phyloP scores from a whole-genome alignment of 1,140 invertebrate genomes.

The Nymphalis io region DNA sequence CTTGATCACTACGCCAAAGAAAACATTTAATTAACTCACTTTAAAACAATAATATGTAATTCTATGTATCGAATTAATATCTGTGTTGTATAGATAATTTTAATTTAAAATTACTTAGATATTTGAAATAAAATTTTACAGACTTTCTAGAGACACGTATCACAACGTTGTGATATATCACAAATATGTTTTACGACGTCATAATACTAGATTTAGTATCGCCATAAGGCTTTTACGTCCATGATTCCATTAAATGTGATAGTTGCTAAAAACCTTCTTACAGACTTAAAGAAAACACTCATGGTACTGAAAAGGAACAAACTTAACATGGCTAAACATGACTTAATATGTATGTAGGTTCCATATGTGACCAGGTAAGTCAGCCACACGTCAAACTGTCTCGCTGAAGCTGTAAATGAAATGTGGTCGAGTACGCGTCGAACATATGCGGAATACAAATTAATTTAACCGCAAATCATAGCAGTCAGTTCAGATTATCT shows the following conservation, averaged over 20 bases:
- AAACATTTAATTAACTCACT: too few relatives aligned
- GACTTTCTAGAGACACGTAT: background rate
- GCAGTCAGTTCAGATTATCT: background rate
- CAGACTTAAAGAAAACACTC: background rate
- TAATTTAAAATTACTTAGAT: too few relatives aligned
- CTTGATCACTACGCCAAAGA: too few relatives aligned
- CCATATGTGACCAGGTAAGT: background rate
- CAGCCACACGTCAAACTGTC: background rate
- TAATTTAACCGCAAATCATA: background rate
- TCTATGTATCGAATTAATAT: too few relatives aligned
- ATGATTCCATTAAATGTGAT: conserved; percentile 21
- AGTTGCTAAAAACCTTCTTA: background rate
- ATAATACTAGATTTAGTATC: conserved; percentile 22
- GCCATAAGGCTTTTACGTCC: conserved; percentile 19
- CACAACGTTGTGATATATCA: too few relatives aligned
- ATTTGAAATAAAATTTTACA: background rate
- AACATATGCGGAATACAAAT: background rate
- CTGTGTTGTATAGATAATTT: too few relatives aligned
- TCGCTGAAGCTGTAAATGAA: background rate
- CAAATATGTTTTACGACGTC: conserved; percentile 16
- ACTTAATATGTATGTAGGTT: too few relatives aligned
- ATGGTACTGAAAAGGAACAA: too few relatives aligned
- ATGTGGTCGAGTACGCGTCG: background rate
- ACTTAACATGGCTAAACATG: too few relatives aligned
- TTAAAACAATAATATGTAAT: too few relatives aligned